phyloP scores from a whole-genome alignment of 2,113 vertebrate genomes.

The Cervus canadensis region DNA sequence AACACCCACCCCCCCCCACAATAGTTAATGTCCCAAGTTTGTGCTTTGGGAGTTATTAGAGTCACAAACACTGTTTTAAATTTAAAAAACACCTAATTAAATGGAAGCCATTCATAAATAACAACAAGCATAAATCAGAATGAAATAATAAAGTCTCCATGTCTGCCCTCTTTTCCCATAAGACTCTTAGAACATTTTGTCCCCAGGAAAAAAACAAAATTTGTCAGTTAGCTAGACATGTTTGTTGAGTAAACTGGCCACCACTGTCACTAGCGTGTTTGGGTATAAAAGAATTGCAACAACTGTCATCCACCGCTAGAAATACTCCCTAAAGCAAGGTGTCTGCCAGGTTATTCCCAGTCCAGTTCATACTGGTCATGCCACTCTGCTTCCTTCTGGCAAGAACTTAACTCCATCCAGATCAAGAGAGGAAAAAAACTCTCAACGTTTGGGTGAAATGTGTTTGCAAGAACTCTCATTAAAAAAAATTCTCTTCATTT shows the following conservation, averaged over 20 bases:
- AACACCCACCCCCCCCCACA: background rate
- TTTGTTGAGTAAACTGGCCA: background rate
- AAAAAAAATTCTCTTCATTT: background rate
- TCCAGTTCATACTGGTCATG: background rate
- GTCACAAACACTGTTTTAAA: constrained; percentile 44
- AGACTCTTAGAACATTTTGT: constrained; percentile 12
- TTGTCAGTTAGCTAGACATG: constrained; percentile 49
- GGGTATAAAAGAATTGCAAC: background rate
- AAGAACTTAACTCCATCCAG: constrained; percentile 37
- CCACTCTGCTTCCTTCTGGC: background rate
- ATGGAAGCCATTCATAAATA: constrained; percentile 50
- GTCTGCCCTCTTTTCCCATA: background rate
- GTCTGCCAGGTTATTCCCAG: background rate
- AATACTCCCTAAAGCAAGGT: background rate
- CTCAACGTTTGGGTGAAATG: constrained; percentile 32
- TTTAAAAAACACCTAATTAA: constrained; percentile 52
- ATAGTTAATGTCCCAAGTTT: constrained; percentile 24
- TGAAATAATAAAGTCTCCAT: background rate
- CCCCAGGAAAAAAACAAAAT: constrained; percentile 30
- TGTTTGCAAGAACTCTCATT: constrained; percentile 30
- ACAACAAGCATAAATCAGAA: constrained; percentile 15
- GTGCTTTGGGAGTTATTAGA: constrained; percentile 28
- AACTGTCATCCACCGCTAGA: background rate
- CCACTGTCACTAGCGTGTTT: background rate
- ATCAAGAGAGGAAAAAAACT: background rate